Percentiles rank a stretch among this genome's conserved stretches.
phyloP scores from a whole-genome alignment of 2,113 vertebrate species.

The Pteropus alecto region DNA sequence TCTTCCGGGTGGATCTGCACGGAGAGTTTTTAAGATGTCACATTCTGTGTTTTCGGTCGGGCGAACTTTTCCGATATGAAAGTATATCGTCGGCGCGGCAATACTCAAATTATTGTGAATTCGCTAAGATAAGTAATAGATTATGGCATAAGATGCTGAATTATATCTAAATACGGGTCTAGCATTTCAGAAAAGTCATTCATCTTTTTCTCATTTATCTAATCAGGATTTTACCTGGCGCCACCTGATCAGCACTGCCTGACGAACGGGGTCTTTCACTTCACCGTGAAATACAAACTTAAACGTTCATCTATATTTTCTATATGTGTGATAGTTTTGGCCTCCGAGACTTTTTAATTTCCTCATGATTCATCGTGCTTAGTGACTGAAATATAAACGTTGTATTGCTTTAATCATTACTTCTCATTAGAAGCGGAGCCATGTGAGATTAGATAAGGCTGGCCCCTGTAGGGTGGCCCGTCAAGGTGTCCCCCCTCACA shows the following conservation, averaged over 20 bases:
- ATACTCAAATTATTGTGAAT: not conserved
- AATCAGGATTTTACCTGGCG: not conserved
- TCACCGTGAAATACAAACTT: constrained; percentile 25
- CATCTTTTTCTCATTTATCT: not conserved
- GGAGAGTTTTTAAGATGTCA: not conserved
- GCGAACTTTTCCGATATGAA: not conserved
- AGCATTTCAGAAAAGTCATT: not conserved
- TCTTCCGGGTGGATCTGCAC: not conserved
- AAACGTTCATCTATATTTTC: constrained; percentile 36
- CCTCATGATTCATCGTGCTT: not conserved
- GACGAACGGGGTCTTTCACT: not conserved
- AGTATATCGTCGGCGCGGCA: not conserved
- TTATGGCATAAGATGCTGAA: not conserved
- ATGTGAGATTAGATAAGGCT: not conserved
- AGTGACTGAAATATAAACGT: constrained; percentile 49
- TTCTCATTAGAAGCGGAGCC: not conserved
- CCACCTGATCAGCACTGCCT: not conserved
- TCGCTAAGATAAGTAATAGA: not conserved
- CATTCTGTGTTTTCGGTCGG: not conserved
- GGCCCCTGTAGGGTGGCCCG: too few relatives aligned
- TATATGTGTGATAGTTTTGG: constrained; percentile 15
- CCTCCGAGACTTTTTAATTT: constrained; percentile 38
- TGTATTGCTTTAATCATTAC: not conserved
- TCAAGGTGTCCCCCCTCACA: not conserved
- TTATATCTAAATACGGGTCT: not conserved